Base-by-base conservation (phyloP, 2,888 invertebrate genomes). In the Dermolepida albohirtum region DNA sequence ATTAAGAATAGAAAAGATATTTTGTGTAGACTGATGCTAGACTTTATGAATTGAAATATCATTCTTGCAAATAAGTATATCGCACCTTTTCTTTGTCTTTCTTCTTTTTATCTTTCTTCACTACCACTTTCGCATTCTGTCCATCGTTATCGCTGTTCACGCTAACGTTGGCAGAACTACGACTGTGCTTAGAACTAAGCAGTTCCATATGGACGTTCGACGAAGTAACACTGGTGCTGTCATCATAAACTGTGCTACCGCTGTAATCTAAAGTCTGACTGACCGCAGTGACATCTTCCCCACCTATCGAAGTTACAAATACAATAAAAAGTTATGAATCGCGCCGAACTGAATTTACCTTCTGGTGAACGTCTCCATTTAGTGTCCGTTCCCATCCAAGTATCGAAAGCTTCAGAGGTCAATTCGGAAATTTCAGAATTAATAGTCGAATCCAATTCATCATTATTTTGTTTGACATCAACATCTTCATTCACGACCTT, bases 331-430 rank as follows among this genome's bases (percentile, higher is more conserved):
- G 12, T 11, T 41, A 43, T 55, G 47, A 49, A 43, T 43, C 39
- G 17, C 5, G 22, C 8, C 11, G n/a, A 52, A n/a, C 12, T 6
- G 0, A 8, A 27, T 47, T 11, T 7, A 70, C 66, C 92, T 86
- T 93, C 93, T 0, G 93, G 93, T 51, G 92, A 92, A 74, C 91
- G 86, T 68, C 92, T 85, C 80, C 89, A 88, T 76, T 90, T 90
- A 0, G 89, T 88, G 80, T 91, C 91, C 0, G 87, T 85, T 17
- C 84, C 84, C 27, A 90, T 86, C 92, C 92, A 92, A 55, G 82
- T 85, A 72, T 88, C 87, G 70, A 86, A 86, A 5, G 86, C 85
- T 70, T 85, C 85, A 12, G 83, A 83, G 2, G 83, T 83, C 54
- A 84, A 75, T 70, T 83, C 83, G 2, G 83, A 83, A 67, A 83